Percentiles rank a stretch among this genome's conserved stretches.
phyloP scores from a whole-genome alignment of 2,888 invertebrate species.

The Polydrusus cervinus region DNA sequence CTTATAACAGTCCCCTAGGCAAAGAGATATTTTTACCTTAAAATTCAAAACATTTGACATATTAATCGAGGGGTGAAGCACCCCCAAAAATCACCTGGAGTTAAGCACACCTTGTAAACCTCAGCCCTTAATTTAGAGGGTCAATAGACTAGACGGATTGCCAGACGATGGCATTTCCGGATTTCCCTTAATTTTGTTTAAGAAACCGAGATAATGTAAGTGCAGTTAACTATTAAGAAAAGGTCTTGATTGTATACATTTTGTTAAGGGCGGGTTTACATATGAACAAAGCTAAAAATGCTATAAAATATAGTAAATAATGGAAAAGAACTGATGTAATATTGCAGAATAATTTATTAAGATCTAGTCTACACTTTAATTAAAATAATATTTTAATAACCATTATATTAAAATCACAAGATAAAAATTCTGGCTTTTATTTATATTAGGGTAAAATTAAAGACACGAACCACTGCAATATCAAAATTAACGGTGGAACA shows the following conservation, averaged over 20 bases:
- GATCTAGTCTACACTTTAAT: too few relatives aligned
- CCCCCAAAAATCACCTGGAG: conserved; percentile 24
- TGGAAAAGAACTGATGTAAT: too few relatives aligned
- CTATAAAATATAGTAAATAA: too few relatives aligned
- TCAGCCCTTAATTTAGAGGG: conserved; percentile 18
- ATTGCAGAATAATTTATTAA: too few relatives aligned
- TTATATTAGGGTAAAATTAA: too few relatives aligned
- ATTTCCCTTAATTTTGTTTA: conserved; percentile 30
- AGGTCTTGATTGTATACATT: neutral
- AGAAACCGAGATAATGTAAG: conserved; percentile 3
- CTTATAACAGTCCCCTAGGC: too few relatives aligned
- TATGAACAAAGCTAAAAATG: too few relatives aligned
- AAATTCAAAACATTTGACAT: conserved; percentile 11
- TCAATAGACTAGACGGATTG: conserved; percentile 37
- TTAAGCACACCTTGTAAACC: conserved; percentile 19
- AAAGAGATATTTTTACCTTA: neutral
- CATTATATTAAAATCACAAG: too few relatives aligned
- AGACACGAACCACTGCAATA: too few relatives aligned
- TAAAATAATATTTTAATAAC: too few relatives aligned
- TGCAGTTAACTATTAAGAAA: conserved; percentile 9
- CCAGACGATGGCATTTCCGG: conserved; percentile 40
- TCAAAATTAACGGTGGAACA: too few relatives aligned
- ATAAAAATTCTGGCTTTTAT: too few relatives aligned
- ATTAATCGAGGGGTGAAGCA: conserved; percentile 15
- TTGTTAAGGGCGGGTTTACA: conserved; percentile 18